Evolutionary conservation across 2,888 invertebrate species (phyloP), one percentile per base, ranked within the genome.

Genomic region (Prenolepis imparis): DNA sequence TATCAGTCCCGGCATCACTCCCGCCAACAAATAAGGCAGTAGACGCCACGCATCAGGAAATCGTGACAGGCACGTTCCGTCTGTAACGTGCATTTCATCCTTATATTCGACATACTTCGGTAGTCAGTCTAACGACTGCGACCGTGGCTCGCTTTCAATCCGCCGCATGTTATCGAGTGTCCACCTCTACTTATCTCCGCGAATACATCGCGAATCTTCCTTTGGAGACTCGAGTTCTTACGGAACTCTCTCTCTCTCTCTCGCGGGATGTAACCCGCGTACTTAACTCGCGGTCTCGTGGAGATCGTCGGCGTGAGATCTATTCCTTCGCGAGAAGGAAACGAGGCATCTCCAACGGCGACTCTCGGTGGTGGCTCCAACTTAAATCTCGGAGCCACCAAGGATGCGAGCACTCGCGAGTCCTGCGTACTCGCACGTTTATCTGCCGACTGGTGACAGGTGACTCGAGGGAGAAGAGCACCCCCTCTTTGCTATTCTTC

Each of bases 11-110:
- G 68, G 57, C 80, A 90, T 90, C 90, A 74, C 39, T 52, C 82
- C 48, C 64, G 77, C 8, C 83, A 86, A 84, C 89, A 88, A 90
- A 90, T 90, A 90, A 90, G 89, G 88, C 84, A 88, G 83, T 66
- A 90, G 74, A 88, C 86, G 70, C 84, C 67, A 81, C 75, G 68
- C 68, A 88, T 87, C 87, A 84, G 86, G 85, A 88, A 89, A 88
- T 88, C 87, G 81, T 86, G 86, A 84, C 87, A 61, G 77, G 83
- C 87, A 86, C 85, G 90, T 86, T 87, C 84, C 39, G 21, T 75
- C 64, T 55, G 52, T 52, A 83, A 83, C 87, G 68, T 88, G 88
- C 75, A 75, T 85, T 85, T 89, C 89, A 87, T 89, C 87, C 84
- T 88, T 87, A 84, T 86, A 80, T 80, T 57, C 84, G 84, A 88